These are phyloP conservation scores for Mesembrinibis cayennensis DNA, from an alignment of 2,113 vertebrate genomes.

Conservation along the genomic window DNA sequence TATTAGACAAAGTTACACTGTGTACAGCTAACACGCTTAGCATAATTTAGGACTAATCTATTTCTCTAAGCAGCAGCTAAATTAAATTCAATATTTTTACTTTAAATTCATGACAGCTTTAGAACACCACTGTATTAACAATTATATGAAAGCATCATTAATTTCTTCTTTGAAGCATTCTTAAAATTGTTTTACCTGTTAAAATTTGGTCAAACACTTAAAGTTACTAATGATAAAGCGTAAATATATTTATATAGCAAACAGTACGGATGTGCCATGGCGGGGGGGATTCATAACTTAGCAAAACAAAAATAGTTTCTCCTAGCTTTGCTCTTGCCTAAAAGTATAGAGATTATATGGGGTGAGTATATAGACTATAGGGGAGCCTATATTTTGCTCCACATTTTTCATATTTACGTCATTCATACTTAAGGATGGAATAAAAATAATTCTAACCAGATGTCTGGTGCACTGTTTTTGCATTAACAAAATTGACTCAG, in stretches of 20 bases:
- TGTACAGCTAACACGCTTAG: not conserved
- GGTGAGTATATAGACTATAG: not conserved
- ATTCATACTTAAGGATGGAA: not conserved
- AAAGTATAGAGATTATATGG: not conserved
- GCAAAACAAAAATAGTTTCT: not conserved
- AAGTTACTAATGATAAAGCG: not conserved
- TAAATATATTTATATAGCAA: not conserved
- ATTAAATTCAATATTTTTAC: not conserved
- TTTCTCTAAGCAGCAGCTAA: not conserved
- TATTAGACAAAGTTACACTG: not conserved
- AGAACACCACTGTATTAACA: not conserved
- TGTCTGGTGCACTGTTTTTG: not conserved
- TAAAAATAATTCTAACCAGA: not conserved
- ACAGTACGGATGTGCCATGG: rapidly evolving
- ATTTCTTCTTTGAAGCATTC: not conserved
- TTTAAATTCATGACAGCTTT: not conserved
- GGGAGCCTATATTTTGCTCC: not conserved
- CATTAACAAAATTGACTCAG: not conserved
- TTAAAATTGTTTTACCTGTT: not conserved
- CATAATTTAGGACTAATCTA: not conserved
- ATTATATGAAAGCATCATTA: not conserved
- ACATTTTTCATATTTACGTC: not conserved
- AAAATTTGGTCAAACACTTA: not conserved
- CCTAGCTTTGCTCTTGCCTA: not conserved
- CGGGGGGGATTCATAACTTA: rapidly evolving